Percentiles rank a stretch among this genome's conserved stretches.
Conservation (phyloP, 92 coral and sea anemone genomes). For the Siderastrea siderea region DNA sequence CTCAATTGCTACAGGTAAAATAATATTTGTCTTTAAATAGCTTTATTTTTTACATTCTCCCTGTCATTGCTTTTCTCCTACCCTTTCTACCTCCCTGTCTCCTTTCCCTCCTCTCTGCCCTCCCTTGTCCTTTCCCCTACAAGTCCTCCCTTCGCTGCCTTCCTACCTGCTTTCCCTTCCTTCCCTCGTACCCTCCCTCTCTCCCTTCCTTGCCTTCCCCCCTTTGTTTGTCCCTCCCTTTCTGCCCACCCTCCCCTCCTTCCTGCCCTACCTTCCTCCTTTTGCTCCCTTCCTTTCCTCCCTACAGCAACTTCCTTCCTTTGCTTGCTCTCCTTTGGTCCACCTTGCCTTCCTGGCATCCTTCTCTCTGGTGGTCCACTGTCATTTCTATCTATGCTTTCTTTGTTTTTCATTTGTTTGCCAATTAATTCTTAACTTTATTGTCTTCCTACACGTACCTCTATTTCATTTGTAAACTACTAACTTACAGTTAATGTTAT, state of each 20-base stretch:
- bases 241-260: no score
- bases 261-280: no score
- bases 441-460: neutral
- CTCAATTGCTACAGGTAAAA: constrained; percentile 94
- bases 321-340: no score
- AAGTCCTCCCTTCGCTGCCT: neutral
- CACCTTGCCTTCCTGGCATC: no score
- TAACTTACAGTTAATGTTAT: neutral
- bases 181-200: neutral
- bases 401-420: no score
- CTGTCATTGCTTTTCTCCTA: neutral
- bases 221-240: no score
- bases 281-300: no score
- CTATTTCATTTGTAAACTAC: neutral
- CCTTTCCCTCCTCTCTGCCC: neutral
- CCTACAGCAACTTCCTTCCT: no score
- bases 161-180: neutral
- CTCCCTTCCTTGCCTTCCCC: no score
- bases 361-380: no score
- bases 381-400: no score
- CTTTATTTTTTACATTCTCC: neutral
- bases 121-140: neutral
- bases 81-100: neutral
- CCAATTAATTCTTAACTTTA: no score
- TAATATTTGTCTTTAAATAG: neutral